Percentiles rank a stretch among this genome's conserved stretches.
Evolutionary conservation across 2,888 invertebrate species (phyloP).

Genomic region (Lasioglossum vierecki): DNA sequence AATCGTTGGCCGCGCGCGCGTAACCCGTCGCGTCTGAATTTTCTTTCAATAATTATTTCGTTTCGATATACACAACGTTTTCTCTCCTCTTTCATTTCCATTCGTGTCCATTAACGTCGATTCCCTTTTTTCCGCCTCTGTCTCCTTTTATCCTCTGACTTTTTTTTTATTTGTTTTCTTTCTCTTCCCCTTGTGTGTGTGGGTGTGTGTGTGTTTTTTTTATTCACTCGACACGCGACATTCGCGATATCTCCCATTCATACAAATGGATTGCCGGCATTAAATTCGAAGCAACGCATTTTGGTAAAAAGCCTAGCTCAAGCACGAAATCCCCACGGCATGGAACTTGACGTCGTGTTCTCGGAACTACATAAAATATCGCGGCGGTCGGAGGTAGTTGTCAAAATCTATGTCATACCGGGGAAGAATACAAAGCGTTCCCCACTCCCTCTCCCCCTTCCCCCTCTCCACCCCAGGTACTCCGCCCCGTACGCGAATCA

Average conservation of each 20-base stretch:
- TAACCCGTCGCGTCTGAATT: not conserved
- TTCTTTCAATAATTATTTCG: not conserved
- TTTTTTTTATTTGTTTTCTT: not conserved
- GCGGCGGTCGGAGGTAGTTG: slow-evolving; percentile 44
- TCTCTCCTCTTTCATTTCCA: not conserved
- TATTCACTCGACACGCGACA: not conserved
- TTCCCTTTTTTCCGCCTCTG: too few species aligned
- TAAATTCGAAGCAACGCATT: slow-evolving; percentile 31
- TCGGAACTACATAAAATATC: slow-evolving; percentile 45
- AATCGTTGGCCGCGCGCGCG: not conserved
- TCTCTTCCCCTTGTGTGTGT: not conserved
- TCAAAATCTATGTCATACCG: slow-evolving; percentile 61
- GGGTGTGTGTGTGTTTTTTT: not conserved
- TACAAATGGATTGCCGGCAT: slow-evolving; percentile 12
- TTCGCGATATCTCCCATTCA: not conserved
- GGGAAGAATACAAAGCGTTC: slow-evolving; percentile 44
- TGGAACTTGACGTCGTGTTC: slow-evolving; percentile 48
- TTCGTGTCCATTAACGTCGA: slow-evolving; percentile 1
- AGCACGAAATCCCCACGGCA: slow-evolving; percentile 34
- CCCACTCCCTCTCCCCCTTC: not conserved
- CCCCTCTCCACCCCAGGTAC: not conserved
- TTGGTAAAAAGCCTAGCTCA: slow-evolving; percentile 37
- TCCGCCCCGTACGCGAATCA: slow-evolving; percentile 38
- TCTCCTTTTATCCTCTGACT: not conserved
- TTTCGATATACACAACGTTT: not conserved